Evolutionary conservation across 35 echinoderm and acorn worm genomes (phyloP).

Genomic region (Heliocidaris erythrogramma): DNA sequence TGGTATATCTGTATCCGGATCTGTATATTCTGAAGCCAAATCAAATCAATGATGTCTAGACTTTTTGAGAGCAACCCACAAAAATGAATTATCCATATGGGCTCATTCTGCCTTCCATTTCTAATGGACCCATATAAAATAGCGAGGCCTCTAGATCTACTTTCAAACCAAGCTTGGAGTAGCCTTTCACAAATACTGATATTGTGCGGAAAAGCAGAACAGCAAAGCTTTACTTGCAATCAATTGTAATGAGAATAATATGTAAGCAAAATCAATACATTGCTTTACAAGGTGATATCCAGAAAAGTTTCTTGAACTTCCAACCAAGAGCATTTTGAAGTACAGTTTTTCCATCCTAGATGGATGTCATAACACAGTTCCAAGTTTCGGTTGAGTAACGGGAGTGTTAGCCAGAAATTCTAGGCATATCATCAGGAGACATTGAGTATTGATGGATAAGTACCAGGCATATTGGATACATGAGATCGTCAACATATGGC

Average conservation of each 20-base stretch:
- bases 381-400: background rate
- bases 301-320: background rate
- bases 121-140: too few species aligned
- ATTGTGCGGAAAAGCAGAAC: background rate
- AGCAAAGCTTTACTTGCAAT: background rate
- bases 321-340: background rate
- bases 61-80: background rate
- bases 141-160: too few species aligned
- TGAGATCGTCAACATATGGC: background rate
- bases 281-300: background rate
- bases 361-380: background rate
- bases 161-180: background rate
- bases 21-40: background rate
- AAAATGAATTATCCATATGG: too few species aligned
- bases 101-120: too few species aligned
- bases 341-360: background rate
- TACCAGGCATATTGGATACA: background rate
- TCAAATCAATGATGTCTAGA: background rate
- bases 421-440: background rate
- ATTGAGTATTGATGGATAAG: background rate
- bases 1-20: too few species aligned
- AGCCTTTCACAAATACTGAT: background rate
- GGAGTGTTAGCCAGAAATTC: constrained; percentile 16
- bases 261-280: background rate
- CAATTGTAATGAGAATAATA: background rate